A percentile compares a stretch with the other conserved stretches of the same genome.
These are phyloP conservation scores for Ciconia nigra DNA, from an alignment of 2,797 vertebrate species.

Conservation along the genomic window DNA sequence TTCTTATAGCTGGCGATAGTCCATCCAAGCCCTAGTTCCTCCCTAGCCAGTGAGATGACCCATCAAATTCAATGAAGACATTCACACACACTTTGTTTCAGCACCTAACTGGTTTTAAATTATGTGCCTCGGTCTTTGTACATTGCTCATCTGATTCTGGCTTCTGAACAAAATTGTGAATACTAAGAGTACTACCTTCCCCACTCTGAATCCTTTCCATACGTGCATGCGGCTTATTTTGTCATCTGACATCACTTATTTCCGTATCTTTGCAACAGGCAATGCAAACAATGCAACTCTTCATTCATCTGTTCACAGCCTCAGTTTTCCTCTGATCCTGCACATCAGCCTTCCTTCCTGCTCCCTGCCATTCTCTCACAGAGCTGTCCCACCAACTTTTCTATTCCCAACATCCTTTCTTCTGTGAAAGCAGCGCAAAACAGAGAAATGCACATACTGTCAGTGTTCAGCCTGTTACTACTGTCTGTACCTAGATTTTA, in stretches of 20 bases:
- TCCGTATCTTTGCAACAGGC: background rate
- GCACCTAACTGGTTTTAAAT: background rate
- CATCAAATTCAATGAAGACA: background rate
- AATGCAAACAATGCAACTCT: background rate
- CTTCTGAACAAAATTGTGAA: background rate
- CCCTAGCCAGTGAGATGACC: background rate
- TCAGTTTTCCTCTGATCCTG: background rate
- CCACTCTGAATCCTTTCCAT: background rate
- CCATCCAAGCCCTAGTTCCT: background rate
- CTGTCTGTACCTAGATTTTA: background rate
- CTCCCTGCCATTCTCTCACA: background rate
- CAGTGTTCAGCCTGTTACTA: background rate
- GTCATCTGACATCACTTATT: background rate
- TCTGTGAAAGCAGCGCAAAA: background rate
- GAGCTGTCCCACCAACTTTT: background rate
- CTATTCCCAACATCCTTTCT: background rate
- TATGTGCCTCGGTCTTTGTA: background rate
- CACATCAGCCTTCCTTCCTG: background rate
- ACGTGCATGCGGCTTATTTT: background rate
- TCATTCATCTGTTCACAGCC: background rate
- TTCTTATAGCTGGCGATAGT: background rate
- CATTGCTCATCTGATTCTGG: background rate
- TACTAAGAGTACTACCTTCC: background rate
- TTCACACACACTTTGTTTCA: background rate
- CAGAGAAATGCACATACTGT: accelerated